Evolutionary conservation across 2,113 vertebrate genomes (phyloP).

Genomic region (Galeopterus variegatus): DNA sequence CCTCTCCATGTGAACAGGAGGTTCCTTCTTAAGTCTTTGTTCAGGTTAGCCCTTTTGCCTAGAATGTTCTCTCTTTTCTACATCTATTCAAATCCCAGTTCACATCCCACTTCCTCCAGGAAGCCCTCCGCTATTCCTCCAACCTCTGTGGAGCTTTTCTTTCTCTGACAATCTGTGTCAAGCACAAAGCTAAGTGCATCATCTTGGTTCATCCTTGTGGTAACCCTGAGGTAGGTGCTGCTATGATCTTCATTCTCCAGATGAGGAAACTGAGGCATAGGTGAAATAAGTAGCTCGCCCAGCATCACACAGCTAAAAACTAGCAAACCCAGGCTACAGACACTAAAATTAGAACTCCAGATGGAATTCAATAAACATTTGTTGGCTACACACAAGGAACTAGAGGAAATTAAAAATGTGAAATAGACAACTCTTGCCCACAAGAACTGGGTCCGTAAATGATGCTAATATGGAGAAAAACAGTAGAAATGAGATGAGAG

Average conservation of each 20-base stretch:
- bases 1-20: too few relatives aligned
- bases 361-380: neutral
- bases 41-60: neutral
- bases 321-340: slow-evolving; percentile 11
- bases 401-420: neutral
- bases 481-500: neutral
- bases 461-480: neutral
- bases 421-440: neutral
- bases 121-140: neutral
- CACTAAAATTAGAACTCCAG: neutral
- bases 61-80: neutral
- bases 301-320: neutral
- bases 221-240: neutral
- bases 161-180: neutral
- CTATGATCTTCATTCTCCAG: neutral
- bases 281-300: neutral
- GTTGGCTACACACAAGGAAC: neutral
- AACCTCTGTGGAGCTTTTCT: neutral
- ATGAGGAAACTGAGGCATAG: slow-evolving; percentile 10
- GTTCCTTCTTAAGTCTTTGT: neutral
- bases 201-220: neutral
- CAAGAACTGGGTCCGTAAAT: neutral
- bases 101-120: neutral
- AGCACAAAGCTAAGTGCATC: neutral
- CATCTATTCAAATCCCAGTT: neutral